Evolutionary conservation across 2,888 invertebrate species (phyloP), one percentile per base, ranked within the genome.

Genomic region (Laspeyria flexula): DNA sequence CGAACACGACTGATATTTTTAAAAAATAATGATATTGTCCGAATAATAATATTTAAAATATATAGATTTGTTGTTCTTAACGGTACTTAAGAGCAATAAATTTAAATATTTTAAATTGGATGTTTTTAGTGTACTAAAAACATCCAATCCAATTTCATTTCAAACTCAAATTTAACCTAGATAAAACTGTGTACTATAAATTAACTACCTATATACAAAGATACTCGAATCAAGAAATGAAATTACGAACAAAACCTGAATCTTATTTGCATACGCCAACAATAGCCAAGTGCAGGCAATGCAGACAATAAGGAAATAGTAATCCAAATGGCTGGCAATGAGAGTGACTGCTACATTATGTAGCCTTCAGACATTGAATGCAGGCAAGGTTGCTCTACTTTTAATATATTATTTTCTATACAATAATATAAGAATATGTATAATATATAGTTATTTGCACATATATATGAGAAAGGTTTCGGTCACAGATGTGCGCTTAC

Each of bases 401-500:
- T 39, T 57, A 55, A 54, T 64, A 44, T 57, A 25, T 64, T 61
- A 49, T 34, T 30, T 56, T 34, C 27, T 27, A 53, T 49, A n/a
- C n/a, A n/a, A n/a, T n/a, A n/a, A n/a, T n/a, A n/a, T n/a, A n/a
- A n/a, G n/a, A n/a, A n/a, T n/a, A n/a, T n/a, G n/a, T n/a, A n/a
- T n/a, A n/a, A n/a, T n/a, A n/a, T n/a, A n/a, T n/a, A n/a, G n/a
- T n/a, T n/a, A 56, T 67, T 50, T 64, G 43, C 43, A 53, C 21
- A 5, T n/a, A n/a, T n/a, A 21, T 5, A 50, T 27, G 55, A 54
- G 49, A 56, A 53, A 53, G 60, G 53, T 57, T 7, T 54, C 29
- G 55, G 58, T 46, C 63, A 48, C 73, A 71, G 68, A 64, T 73
- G 68, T 63, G 51, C 54, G 55, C 54, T 61, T 54, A 64, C 62